Base-by-base conservation (phyloP, 2,888 invertebrate genomes). In the Cremastinae sp. region DNA sequence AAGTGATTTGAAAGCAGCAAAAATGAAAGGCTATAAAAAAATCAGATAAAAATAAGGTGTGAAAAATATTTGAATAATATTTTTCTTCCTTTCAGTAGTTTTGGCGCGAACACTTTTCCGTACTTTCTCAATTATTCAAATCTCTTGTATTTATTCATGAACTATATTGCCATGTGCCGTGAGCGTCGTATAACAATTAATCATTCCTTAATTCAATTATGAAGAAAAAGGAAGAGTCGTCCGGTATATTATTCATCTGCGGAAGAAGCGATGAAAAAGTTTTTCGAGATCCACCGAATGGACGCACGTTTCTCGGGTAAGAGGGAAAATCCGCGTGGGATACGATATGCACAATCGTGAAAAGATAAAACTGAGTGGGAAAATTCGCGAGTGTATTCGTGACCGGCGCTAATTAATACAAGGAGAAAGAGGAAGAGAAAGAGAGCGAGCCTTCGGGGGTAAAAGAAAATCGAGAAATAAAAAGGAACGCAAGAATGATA, bases 391-490 rank as follows among this genome's bases (percentile, higher is more conserved):
- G 56, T 68, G 62, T 65, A 64, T 69, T 64, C 73, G 73, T 65
- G 76, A 73, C 76, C 69, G 66, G 53, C 73, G 69, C 76, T 76
- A 76, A 76, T 76, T 76, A 76, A 76, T 76, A 76, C 66, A 53
- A 49, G 14, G 35, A 70, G 59, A 65, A 76, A 69, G 68, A 28
- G 10, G 16, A 28, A 41, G 43, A 35, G 49, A 43, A 49, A 56
- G 12, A 53, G 56, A 47, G 68, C 58, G 47, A 47, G 59, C 41
- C 62, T 47, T 55, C 51, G 2, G 9, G 45, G 65, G 37, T 8
- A 55, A 18, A 47, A 62, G 39, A n/a, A 14, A 41, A 68, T 7
- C 35, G 35, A 55, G 22, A 47, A 22, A 61, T 12, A 51, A 43
- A 10, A 59, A 41, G n/a, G 16, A 51, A 59, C n/a, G n/a, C n/a